Evolutionary conservation across 2,113 vertebrate species (phyloP).

Genomic region (Amazona vittata): DNA sequence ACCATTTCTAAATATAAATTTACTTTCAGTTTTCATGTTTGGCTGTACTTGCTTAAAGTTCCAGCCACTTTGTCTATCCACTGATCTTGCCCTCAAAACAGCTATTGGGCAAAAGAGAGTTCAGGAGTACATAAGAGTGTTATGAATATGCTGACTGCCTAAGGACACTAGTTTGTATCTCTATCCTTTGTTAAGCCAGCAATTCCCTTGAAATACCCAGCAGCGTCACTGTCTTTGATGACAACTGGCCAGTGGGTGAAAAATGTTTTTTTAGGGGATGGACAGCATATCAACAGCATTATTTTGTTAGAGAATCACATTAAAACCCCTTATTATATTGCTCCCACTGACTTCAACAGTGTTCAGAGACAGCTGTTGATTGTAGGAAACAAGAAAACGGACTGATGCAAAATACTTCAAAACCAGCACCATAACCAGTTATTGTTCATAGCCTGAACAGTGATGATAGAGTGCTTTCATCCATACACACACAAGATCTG

Average conservation of each 20-base stretch:
- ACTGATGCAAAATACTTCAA: not conserved
- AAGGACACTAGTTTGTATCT: not conserved
- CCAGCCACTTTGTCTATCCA: not conserved
- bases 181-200: not conserved
- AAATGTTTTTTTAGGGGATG: not conserved
- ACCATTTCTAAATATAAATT: not conserved
- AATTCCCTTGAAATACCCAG: not conserved
- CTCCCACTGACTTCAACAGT: not conserved
- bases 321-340: not conserved
- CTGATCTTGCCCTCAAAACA: not conserved
- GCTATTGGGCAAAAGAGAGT: not conserved
- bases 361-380: not conserved
- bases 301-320: not conserved
- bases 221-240: not conserved
- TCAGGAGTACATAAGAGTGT: not conserved
- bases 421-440: not conserved
- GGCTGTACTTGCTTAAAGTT: not conserved
- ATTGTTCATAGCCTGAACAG: not conserved
- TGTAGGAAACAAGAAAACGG: not conserved
- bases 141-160: not conserved
- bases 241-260: not conserved
- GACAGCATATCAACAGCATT: not conserved
- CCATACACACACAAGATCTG: not conserved
- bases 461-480: not conserved
- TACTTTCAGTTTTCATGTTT: not conserved